A percentile compares a stretch with the other conserved stretches of the same genome.
phyloP scores from a whole-genome alignment of 1,140 invertebrate species.

The Chlorops oryzae region DNA sequence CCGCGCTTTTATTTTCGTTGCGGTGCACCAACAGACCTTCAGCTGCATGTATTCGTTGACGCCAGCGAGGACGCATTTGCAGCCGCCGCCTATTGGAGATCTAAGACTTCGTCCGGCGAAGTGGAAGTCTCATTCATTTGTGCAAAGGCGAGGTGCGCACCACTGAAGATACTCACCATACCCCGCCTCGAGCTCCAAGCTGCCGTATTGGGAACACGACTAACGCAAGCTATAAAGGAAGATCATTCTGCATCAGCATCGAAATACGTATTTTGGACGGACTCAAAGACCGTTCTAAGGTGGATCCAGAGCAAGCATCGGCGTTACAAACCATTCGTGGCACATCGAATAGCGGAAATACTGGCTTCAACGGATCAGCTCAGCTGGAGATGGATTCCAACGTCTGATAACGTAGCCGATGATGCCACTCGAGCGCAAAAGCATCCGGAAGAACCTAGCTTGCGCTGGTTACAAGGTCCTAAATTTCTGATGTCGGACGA shows the following conservation, averaged over 20 bases:
- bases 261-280: conserved; percentile 30
- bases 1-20: too few relatives aligned
- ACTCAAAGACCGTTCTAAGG: conserved; percentile 32
- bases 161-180: conserved; percentile 22
- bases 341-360: conserved; percentile 45
- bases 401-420: conserved; percentile 30
- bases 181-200: conserved; percentile 30
- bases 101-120: conserved; percentile 8
- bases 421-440: conserved; percentile 15
- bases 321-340: conserved; percentile 42
- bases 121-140: conserved; percentile 15
- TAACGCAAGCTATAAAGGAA: conserved; percentile 2
- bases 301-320: conserved; percentile 29
- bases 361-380: conserved; percentile 14
- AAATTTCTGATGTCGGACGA: conserved; percentile 11
- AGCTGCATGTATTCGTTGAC: conserved; percentile 28
- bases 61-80: conserved; percentile 32
- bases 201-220: conserved; percentile 23
- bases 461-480: conserved; percentile 20
- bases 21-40: too few relatives aligned
- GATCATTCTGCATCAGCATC: conserved; percentile 2
- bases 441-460: background rate
- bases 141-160: conserved; percentile 21
- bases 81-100: conserved; percentile 30
- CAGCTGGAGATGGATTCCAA: conserved; percentile 27